Evolutionary conservation across 2,797 vertebrate genomes (phyloP).

Genomic region (Parauchenoglanis ngamensis): DNA sequence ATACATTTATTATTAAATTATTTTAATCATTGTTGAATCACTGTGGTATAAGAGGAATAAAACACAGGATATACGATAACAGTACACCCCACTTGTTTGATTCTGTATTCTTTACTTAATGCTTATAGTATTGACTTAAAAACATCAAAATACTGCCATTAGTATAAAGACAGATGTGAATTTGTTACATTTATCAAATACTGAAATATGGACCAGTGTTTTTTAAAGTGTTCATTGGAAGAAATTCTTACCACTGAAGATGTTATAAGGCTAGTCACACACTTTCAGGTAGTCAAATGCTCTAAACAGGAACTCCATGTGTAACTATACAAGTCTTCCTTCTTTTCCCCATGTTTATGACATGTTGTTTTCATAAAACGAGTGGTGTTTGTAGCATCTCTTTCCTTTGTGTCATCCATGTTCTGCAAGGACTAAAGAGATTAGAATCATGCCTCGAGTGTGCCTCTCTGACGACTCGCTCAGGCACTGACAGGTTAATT

Average conservation of each 20-base stretch:
- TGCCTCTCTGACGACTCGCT: constrained; percentile 33
- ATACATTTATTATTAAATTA: neutral
- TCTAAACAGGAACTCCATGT: constrained; percentile 1
- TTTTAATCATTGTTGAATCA: neutral
- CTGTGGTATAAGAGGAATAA: neutral
- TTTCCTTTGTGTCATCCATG: constrained; percentile 48
- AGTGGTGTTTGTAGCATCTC: constrained; percentile 39
- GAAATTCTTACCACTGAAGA: neutral
- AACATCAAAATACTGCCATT: neutral
- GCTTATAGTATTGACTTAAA: neutral
- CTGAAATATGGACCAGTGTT: neutral
- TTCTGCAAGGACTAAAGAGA: constrained; percentile 41
- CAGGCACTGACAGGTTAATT: constrained; percentile 51
- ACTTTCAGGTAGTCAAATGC: neutral
- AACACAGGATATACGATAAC: neutral
- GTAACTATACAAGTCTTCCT: constrained; percentile 6
- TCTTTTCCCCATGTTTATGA: constrained; percentile 26
- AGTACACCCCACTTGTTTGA: neutral
- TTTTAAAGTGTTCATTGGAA: neutral
- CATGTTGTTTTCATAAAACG: constrained; percentile 45
- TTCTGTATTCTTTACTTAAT: neutral
- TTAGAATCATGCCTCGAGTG: constrained; percentile 50
- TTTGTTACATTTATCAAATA: neutral
- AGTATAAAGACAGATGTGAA: neutral
- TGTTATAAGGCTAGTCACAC: constrained; percentile 4